A percentile compares a stretch with the other conserved stretches of the same genome.
Conservation (phyloP, 2,113 vertebrate genomes). For the Indicator maculatus region DNA sequence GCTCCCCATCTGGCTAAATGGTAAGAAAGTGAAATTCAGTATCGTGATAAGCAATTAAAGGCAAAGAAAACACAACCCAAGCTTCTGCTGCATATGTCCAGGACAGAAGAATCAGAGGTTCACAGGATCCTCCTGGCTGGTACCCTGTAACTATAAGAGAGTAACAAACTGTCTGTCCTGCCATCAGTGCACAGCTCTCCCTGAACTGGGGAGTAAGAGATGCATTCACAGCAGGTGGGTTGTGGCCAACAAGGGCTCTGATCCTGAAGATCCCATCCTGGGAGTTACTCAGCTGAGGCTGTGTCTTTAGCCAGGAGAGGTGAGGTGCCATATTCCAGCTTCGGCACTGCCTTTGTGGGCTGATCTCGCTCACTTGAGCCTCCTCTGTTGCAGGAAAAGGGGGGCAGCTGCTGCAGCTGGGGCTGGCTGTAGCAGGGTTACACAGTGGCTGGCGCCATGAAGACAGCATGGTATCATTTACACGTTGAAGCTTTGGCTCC, state of each 20-base stretch:
- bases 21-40: neutral
- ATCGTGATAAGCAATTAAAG: neutral
- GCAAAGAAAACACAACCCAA: neutral
- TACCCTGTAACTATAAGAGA: neutral
- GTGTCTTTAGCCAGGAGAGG: neutral
- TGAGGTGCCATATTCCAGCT: neutral
- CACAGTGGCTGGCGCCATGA: conserved; percentile 5
- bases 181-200: neutral
- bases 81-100: neutral
- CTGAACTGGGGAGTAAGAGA: neutral
- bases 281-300: neutral
- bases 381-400: neutral
- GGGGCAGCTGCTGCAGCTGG: neutral
- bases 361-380: neutral
- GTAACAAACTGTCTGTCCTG: neutral
- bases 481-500: conserved; percentile 32
- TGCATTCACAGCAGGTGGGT: neutral
- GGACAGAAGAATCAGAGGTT: neutral
- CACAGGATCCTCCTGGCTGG: neutral
- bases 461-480: conserved; percentile 13
- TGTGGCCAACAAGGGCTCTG: neutral
- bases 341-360: neutral
- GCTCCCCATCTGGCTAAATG: neutral
- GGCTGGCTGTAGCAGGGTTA: neutral
- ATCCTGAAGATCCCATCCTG: neutral